These are phyloP conservation scores for Aphrocallistes beatrix DNA, from an alignment of 37 sponge, comb jelly and placozoan genomes.

Conservation along the genomic window DNA sequence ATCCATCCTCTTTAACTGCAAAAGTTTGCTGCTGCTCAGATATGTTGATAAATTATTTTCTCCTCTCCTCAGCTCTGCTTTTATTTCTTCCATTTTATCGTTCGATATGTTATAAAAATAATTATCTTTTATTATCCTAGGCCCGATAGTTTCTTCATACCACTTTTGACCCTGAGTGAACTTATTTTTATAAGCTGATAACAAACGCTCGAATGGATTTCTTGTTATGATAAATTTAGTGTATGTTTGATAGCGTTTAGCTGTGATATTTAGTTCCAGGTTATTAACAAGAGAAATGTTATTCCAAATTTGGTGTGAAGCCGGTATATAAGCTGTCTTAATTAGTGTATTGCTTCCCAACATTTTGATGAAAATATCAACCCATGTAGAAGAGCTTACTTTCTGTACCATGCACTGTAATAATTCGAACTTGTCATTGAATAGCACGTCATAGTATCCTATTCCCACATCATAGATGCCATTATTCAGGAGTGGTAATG, in stretches of 20 bases:
- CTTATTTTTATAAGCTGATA: not conserved
- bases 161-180: not conserved
- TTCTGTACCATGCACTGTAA: not conserved
- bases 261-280: not conserved
- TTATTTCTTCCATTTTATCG: not conserved
- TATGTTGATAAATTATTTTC: not conserved
- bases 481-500: not conserved
- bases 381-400: slow-evolving; percentile 6
- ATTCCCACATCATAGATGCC: not conserved
- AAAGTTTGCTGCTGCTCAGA: not conserved
- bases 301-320: not conserved
- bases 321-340: not conserved
- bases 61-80: not conserved
- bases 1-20: not conserved
- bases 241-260: not conserved
- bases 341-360: not conserved
- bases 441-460: not conserved
- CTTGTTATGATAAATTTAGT: not conserved
- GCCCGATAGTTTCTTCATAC: not conserved
- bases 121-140: not conserved
- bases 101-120: not conserved
- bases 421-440: not conserved
- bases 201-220: not conserved
- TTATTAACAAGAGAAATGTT: not conserved
- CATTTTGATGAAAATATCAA: not conserved